These are phyloP conservation scores for Gracilinanus agilis DNA, from an alignment of 2,113 vertebrate genomes.

Conservation along the genomic window DNA sequence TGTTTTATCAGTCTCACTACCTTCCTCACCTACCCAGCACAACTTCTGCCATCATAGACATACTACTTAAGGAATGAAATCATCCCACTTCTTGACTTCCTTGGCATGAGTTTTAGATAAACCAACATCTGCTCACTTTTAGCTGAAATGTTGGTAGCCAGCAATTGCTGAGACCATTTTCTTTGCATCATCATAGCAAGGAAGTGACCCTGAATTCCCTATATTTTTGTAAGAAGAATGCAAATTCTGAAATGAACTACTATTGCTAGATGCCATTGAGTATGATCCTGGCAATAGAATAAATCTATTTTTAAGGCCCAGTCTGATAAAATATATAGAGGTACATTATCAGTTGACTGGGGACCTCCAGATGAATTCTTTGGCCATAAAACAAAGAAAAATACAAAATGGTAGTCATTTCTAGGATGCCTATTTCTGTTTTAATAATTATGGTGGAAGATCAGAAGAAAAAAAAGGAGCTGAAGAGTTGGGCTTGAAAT, in stretches of 20 bases:
- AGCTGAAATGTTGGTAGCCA: neutral
- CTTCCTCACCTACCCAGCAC: constrained; percentile 35
- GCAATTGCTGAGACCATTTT: neutral
- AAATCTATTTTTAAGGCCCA: neutral
- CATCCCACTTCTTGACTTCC: neutral
- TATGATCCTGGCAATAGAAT: neutral
- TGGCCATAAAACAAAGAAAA: neutral
- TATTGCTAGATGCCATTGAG: neutral
- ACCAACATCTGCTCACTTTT: neutral
- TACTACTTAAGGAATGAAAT: constrained; percentile 26
- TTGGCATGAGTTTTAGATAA: neutral
- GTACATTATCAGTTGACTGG: neutral
- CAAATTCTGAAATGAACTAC: neutral
- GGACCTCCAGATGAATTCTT: neutral
- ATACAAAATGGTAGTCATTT: neutral
- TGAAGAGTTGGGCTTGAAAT: neutral
- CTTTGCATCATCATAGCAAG: neutral
- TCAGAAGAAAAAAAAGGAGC: neutral
- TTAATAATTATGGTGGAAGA: neutral
- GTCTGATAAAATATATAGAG: neutral
- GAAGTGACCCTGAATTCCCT: neutral
- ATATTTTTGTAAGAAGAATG: neutral
- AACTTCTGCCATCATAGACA: constrained; percentile 34
- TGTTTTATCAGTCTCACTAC: constrained; percentile 23
- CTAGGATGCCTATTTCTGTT: neutral